Evolutionary conservation across 2,113 vertebrate genomes (phyloP).

Genomic region (Pseudopipra pipra): DNA sequence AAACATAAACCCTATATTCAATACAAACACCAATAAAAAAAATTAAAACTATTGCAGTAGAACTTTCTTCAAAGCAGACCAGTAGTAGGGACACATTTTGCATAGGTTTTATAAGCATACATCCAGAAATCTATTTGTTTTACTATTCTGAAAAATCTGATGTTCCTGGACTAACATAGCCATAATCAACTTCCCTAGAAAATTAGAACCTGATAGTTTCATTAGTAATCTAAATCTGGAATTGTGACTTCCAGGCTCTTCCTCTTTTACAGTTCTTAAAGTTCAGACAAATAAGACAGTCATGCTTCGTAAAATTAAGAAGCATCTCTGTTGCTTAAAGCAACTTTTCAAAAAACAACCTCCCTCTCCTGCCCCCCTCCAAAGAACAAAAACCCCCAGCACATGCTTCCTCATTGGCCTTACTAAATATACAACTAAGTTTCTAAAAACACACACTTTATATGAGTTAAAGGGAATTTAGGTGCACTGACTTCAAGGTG

Average conservation of each 20-base stretch:
- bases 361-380: rapidly evolving
- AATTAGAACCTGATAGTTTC: neutral
- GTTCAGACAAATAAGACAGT: neutral
- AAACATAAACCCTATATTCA: neutral
- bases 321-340: neutral
- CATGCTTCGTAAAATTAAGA: neutral
- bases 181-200: neutral
- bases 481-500: neutral
- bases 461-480: neutral
- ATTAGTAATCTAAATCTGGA: neutral
- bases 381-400: neutral
- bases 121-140: neutral
- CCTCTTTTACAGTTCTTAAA: neutral
- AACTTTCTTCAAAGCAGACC: neutral
- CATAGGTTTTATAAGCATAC: neutral
- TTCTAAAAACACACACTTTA: neutral
- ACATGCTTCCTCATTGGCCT: neutral
- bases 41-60: neutral
- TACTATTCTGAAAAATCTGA: neutral
- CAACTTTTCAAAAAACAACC: neutral
- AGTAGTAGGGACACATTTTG: neutral
- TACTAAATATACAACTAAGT: neutral
- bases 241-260: neutral
- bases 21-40: too few relatives aligned
- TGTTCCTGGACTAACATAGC: neutral